Evolutionary conservation across 2,113 vertebrate genomes (phyloP).

Genomic region (Salminus brasiliensis): DNA sequence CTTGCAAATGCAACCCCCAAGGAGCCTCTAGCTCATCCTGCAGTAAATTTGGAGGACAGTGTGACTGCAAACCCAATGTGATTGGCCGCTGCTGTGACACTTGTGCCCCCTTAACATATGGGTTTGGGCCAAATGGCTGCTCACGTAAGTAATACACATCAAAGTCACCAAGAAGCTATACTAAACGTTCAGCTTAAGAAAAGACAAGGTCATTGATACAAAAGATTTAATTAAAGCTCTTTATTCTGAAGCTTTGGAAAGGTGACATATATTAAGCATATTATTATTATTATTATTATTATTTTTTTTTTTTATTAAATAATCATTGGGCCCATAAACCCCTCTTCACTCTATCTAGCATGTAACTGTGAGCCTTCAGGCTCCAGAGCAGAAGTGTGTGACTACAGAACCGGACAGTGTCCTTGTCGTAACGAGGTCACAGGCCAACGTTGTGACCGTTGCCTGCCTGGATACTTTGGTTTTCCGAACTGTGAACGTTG

Average conservation of each 20-base stretch:
- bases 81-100: constrained; percentile 82
- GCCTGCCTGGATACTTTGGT: constrained; percentile 77
- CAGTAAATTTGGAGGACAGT: constrained; percentile 80
- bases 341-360: constrained; percentile 66
- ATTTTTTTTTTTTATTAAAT: background rate
- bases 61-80: constrained; percentile 81
- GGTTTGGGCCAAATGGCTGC: constrained; percentile 81
- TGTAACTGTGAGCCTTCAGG: constrained; percentile 83
- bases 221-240: background rate
- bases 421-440: constrained; percentile 71
- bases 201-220: background rate
- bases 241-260: background rate
- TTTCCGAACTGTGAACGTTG: constrained; percentile 84
- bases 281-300: background rate
- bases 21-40: constrained; percentile 76
- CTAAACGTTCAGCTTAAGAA: background rate
- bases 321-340: background rate
- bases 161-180: background rate
- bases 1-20: constrained; percentile 78
- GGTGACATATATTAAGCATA: background rate
- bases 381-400: constrained; percentile 75
- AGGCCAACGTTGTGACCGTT: constrained; percentile 78
- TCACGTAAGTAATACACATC: constrained; percentile 66
- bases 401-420: constrained; percentile 83
- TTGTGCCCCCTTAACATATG: constrained; percentile 78